phyloP scores from a whole-genome alignment of 2,888 invertebrate species.

The Lysandra bellargus region DNA sequence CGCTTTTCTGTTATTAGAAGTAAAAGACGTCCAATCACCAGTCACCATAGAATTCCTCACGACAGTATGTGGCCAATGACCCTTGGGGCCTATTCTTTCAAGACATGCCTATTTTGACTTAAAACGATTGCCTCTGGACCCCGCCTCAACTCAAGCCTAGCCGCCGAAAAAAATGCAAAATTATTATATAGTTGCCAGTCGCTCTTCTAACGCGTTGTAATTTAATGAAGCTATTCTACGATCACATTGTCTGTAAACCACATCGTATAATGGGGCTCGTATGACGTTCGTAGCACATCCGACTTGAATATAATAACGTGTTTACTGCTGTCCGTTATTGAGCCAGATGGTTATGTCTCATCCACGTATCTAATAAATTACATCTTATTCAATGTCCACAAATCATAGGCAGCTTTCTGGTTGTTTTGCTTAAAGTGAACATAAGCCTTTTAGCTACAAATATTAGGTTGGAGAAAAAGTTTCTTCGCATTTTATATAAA shows the following conservation, averaged over 20 bases:
- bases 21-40: not conserved
- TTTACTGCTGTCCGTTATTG: not conserved
- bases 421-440: not conserved
- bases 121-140: too few species aligned
- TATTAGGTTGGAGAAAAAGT: too few species aligned
- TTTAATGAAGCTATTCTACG: not conserved
- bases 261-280: not conserved
- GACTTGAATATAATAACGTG: not conserved
- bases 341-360: not conserved
- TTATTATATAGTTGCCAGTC: too few species aligned
- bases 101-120: too few species aligned
- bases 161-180: too few species aligned
- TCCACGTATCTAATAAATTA: not conserved
- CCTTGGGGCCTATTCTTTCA: too few species aligned
- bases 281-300: conserved; percentile 1
- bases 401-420: not conserved
- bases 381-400: not conserved
- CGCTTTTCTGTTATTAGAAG: not conserved
- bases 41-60: not conserved
- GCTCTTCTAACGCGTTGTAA: not conserved
- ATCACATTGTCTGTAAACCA: not conserved
- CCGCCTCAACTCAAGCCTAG: too few species aligned
- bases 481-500: too few species aligned
- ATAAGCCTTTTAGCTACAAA: not conserved
- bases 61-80: not conserved